Evolutionary conservation across 2,113 vertebrate species (phyloP).

Genomic region (Oryzias javanicus): DNA sequence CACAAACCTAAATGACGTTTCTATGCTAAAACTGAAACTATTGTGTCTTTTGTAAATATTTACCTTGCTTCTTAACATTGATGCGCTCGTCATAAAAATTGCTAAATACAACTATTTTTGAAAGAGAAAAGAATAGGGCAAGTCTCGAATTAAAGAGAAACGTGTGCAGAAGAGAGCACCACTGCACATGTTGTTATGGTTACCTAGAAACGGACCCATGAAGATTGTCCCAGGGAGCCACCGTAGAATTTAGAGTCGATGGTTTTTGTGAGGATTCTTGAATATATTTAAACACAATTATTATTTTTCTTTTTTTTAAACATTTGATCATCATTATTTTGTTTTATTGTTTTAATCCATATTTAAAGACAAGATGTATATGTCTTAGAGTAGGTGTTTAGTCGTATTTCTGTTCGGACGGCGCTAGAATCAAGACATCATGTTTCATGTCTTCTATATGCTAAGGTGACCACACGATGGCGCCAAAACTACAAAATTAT

Average conservation of each 20-base stretch:
- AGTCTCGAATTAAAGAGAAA: neutral
- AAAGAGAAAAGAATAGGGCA: neutral
- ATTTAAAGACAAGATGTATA: too few species aligned
- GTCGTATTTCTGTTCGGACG: too few species aligned
- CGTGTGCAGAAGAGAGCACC: neutral
- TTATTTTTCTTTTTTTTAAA: too few species aligned
- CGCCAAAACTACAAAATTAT: slow-evolving; percentile 26
- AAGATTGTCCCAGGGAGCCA: slow-evolving; percentile 4
- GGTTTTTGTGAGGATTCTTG: too few species aligned
- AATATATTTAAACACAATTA: too few species aligned
- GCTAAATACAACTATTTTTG: neutral
- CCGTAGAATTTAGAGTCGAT: slow-evolving; percentile 14
- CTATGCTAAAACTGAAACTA: too few species aligned
- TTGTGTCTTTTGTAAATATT: neutral
- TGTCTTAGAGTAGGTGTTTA: too few species aligned
- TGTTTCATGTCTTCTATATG: too few species aligned
- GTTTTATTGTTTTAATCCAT: too few species aligned
- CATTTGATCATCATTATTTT: too few species aligned
- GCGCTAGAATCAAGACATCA: neutral
- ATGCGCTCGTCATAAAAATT: neutral
- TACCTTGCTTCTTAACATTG: slow-evolving; percentile 72
- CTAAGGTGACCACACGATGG: slow-evolving; percentile 41
- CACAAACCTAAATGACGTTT: too few species aligned
- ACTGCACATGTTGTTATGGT: slow-evolving; percentile 28
- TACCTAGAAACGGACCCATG: neutral